Conservation (phyloP, 2,113 vertebrate species). For the Menidia beryllina region DNA sequence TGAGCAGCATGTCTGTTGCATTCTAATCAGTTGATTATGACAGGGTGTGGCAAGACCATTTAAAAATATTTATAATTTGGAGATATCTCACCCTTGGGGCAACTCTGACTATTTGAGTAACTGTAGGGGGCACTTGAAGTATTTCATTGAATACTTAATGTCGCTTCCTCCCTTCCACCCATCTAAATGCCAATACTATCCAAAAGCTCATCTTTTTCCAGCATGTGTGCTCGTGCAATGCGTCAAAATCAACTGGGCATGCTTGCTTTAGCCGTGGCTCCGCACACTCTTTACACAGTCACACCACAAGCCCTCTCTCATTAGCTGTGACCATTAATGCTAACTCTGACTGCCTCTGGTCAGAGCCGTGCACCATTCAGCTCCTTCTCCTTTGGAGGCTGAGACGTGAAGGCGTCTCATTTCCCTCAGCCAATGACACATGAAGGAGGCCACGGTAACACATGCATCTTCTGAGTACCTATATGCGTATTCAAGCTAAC, state of each 20-base stretch:
- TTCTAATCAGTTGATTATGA: conserved; percentile 33
- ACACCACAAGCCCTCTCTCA: conserved; percentile 55
- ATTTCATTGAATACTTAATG: conserved; percentile 25
- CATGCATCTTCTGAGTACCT: conserved; percentile 53
- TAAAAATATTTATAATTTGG: conserved; percentile 13
- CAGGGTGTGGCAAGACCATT: conserved; percentile 8
- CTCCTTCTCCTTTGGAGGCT: conserved; percentile 42
- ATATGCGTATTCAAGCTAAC: background rate
- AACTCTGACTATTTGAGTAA: conserved; percentile 22
- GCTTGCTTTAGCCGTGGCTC: conserved; percentile 52
- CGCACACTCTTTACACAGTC: conserved; percentile 50
- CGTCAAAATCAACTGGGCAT: conserved; percentile 62
- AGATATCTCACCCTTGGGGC: conserved; percentile 7
- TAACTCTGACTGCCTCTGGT: conserved; percentile 65
- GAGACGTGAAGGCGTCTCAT: conserved; percentile 61
- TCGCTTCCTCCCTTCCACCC: conserved; percentile 4
- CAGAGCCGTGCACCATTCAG: conserved; percentile 43
- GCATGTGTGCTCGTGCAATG: conserved; percentile 24
- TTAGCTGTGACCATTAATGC: conserved; percentile 66
- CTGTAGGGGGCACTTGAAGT: conserved; percentile 12
- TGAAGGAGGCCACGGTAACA: conserved; percentile 70
- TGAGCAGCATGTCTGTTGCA: conserved; percentile 25
- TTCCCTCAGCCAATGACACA: conserved; percentile 75
- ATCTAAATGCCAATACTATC: conserved; percentile 43
- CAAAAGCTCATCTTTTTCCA: conserved; percentile 46